Evolutionary conservation across 2,888 invertebrate species (phyloP).

Genomic region (Noctua fimbriata): DNA sequence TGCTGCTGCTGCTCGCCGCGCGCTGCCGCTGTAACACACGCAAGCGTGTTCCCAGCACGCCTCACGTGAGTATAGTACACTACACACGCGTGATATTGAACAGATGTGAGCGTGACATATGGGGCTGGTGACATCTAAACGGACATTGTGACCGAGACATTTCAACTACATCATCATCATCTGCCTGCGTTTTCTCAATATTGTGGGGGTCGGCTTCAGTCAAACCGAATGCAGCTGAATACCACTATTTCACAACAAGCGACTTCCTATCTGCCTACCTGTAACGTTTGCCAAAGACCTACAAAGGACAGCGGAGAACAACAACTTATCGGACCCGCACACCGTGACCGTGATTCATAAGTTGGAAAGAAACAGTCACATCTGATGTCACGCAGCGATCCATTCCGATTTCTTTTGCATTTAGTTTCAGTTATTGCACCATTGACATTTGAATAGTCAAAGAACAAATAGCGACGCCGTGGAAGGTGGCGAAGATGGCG

Average conservation of each 20-base stretch:
- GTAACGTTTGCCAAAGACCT: not conserved
- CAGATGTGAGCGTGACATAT: not conserved
- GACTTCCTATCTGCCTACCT: not conserved
- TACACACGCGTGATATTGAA: not conserved
- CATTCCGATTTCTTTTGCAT: not conserved
- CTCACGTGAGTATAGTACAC: slow-evolving; percentile 56
- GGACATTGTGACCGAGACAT: not conserved
- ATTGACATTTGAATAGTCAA: not conserved
- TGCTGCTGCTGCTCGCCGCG: slow-evolving; percentile 80
- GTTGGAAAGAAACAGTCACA: not conserved
- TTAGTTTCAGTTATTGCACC: not conserved
- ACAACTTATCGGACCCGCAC: not conserved
- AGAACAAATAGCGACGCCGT: not conserved
- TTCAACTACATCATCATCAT: not conserved
- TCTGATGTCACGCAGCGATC: not conserved
- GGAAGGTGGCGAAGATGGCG: not conserved
- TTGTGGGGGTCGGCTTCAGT: not conserved
- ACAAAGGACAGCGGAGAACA: not conserved
- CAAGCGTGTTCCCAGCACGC: slow-evolving; percentile 67
- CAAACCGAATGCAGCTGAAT: not conserved
- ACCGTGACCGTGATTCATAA: not conserved
- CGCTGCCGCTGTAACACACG: slow-evolving; percentile 78
- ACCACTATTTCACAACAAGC: not conserved
- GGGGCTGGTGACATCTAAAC: not conserved
- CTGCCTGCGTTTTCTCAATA: not conserved